Evolutionary conservation across 2,888 invertebrate genomes (phyloP).

Genomic region (Smittia aterrima): DNA sequence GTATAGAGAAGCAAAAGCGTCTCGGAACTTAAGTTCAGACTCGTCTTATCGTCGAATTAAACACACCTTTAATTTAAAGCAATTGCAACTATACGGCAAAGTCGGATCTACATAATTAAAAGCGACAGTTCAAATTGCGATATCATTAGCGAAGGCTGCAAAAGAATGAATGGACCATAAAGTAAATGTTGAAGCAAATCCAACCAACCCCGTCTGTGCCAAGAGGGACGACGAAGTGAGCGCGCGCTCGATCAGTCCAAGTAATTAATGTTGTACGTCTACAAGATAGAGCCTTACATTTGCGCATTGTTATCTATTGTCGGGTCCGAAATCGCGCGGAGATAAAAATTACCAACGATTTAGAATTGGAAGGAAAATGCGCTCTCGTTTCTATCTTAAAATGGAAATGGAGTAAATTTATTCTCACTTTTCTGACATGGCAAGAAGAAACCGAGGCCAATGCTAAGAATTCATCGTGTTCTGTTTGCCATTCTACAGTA

Average conservation of each 20-base stretch:
- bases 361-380: not conserved
- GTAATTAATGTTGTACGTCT: not conserved
- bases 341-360: slow-evolving; percentile 17
- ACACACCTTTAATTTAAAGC: not conserved
- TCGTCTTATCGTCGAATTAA: not conserved
- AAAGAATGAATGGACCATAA: not conserved
- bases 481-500: not conserved
- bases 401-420: slow-evolving; percentile 18
- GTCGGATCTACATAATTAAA: slow-evolving; percentile 28
- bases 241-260: not conserved
- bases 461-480: not conserved
- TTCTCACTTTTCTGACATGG: not conserved
- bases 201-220: not conserved
- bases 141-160: slow-evolving; percentile 10
- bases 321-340: not conserved
- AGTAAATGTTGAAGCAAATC: not conserved
- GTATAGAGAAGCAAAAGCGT: too few species aligned
- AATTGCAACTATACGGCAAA: not conserved
- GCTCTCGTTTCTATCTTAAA: not conserved
- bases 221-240: not conserved
- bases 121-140: slow-evolving; percentile 25
- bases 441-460: not conserved
- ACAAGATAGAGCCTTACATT: not conserved
- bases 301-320: not conserved
- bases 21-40: too few species aligned